phyloP scores from a whole-genome alignment of 2,888 invertebrate genomes.

The Tenthredo livida region DNA sequence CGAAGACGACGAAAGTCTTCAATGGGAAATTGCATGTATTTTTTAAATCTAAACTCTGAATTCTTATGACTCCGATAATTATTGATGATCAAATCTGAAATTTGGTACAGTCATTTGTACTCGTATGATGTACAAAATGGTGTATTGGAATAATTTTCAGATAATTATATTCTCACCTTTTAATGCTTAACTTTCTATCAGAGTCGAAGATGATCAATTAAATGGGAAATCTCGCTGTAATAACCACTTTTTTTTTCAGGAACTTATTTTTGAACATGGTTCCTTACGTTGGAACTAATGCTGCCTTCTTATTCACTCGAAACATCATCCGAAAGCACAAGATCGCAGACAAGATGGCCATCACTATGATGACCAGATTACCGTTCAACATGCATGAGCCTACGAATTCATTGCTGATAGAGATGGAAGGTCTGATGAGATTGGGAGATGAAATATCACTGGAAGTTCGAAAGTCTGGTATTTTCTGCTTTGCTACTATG shows the following conservation, averaged over 20 bases:
- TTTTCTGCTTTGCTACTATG: constrained; percentile 78
- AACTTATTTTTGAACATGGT: constrained; percentile 77
- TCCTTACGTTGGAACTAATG: constrained; percentile 78
- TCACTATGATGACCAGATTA: constrained; percentile 74
- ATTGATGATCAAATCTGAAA: too few species aligned
- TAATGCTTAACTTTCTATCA: too few species aligned
- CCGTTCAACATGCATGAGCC: constrained; percentile 77
- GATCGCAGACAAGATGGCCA: constrained; percentile 69
- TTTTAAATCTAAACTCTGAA: too few species aligned
- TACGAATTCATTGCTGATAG: constrained; percentile 73
- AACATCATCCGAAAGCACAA: constrained; percentile 73
- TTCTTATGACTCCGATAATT: too few species aligned
- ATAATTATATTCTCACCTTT: too few species aligned
- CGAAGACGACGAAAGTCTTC: too few species aligned
- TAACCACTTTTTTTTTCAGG: constrained; percentile 56
- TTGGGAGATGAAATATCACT: constrained; percentile 63
- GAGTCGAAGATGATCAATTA: neutral
- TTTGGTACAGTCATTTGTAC: too few species aligned
- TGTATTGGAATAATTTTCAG: too few species aligned
- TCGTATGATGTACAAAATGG: too few species aligned
- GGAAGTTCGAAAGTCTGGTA: constrained; percentile 73
- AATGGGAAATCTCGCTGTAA: neutral
- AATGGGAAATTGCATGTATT: too few species aligned
- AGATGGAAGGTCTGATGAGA: constrained; percentile 72
- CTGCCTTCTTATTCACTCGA: constrained; percentile 74